These are phyloP conservation scores for Oedothorax gibbosus DNA, from an alignment of 1,140 invertebrate species.

Conservation along the genomic window DNA sequence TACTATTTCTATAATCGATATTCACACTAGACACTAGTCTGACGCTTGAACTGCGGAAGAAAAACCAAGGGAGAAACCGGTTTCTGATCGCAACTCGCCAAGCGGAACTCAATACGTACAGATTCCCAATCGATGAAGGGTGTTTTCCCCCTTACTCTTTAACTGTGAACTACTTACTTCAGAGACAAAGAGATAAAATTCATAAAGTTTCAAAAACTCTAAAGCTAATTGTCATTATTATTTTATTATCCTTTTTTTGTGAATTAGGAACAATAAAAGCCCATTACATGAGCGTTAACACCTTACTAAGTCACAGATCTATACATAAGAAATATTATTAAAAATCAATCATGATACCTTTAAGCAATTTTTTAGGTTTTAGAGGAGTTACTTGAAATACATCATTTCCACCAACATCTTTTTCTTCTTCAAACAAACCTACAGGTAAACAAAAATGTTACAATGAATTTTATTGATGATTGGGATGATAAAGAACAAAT, in stretches of 20 bases:
- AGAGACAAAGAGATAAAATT: neutral
- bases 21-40: too few species aligned
- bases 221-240: neutral
- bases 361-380: neutral
- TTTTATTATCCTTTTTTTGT: neutral
- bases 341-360: neutral
- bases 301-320: neutral
- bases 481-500: too few species aligned
- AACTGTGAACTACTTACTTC: too few species aligned
- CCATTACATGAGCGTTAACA: neutral
- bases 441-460: neutral
- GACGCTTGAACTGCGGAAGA: too few species aligned
- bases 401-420: slow-evolving; percentile 11
- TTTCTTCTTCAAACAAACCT: slow-evolving; percentile 34
- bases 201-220: neutral
- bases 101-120: too few species aligned
- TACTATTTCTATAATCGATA: neutral
- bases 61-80: too few species aligned
- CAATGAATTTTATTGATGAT: too few species aligned
- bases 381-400: slow-evolving; percentile 25
- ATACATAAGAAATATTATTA: neutral
- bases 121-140: too few species aligned
- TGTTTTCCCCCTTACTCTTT: too few species aligned
- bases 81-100: too few species aligned
- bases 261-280: neutral